Percentiles rank a stretch among this genome's conserved stretches.
These are phyloP conservation scores for Drosophila hamatofila DNA, from an alignment of 2,888 invertebrate species.

Conservation along the genomic window DNA sequence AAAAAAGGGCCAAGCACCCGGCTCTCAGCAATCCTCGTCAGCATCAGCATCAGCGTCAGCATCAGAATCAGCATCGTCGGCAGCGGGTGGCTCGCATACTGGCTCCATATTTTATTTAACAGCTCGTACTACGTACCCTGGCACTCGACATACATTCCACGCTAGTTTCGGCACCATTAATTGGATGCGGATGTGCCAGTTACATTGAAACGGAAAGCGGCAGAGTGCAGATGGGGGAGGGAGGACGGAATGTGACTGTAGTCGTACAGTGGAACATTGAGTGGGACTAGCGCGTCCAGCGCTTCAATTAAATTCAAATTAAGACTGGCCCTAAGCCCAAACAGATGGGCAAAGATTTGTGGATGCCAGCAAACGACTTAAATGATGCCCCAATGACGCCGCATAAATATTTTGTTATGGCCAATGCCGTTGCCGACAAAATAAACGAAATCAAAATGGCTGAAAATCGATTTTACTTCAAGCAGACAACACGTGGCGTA, in stretches of 20 bases:
- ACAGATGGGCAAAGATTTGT: constrained; percentile 69
- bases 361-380: constrained; percentile 56
- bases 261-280: constrained; percentile 2
- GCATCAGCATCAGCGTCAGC: constrained; percentile 12
- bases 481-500: constrained; percentile 51
- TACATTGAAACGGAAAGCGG: constrained; percentile 46
- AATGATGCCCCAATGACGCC: constrained; percentile 76
- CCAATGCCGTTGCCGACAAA: constrained; percentile 44
- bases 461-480: constrained; percentile 66
- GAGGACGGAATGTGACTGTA: neutral
- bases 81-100: constrained; percentile 31
- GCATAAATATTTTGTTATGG: constrained; percentile 75
- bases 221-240: neutral
- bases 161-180: constrained; percentile 76
- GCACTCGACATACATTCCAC: constrained; percentile 75
- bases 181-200: constrained; percentile 80
- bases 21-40: constrained; percentile 43
- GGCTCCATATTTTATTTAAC: constrained; percentile 75
- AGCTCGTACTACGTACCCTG: constrained; percentile 58
- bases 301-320: constrained; percentile 80
- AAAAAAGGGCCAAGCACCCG: constrained; percentile 66
- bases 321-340: constrained; percentile 68
- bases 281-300: constrained; percentile 34
- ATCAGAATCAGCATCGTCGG: constrained; percentile 5
- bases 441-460: constrained; percentile 53